Percentiles rank a stretch among this genome's conserved stretches.
Evolutionary conservation across 1,140 invertebrate genomes (phyloP).

Genomic region (Sitodiplosis mosellana): DNA sequence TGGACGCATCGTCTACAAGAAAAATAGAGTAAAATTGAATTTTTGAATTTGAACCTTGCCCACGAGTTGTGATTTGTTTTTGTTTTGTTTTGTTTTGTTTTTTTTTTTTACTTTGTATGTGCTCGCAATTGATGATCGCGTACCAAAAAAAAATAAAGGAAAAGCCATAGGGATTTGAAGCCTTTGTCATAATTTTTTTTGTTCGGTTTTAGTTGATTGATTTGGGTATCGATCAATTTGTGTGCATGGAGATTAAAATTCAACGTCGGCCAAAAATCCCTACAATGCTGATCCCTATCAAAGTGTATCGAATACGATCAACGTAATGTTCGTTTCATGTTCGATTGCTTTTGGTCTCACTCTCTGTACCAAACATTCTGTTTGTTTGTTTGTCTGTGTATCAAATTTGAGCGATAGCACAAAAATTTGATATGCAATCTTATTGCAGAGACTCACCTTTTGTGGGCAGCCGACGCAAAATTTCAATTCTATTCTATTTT

Average conservation of each 20-base stretch:
- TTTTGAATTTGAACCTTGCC: neutral
- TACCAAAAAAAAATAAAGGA: neutral
- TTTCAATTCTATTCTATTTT: neutral
- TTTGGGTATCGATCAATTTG: neutral
- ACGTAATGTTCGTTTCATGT: neutral
- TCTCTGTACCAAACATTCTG: no score
- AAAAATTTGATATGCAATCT: neutral
- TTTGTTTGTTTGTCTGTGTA: neutral
- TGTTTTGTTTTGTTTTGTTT: neutral
- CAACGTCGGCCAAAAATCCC: slow-evolving; percentile 27
- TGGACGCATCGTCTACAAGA: slow-evolving; percentile 2
- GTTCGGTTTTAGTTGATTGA: no score
- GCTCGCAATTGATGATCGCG: no score
- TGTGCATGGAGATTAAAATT: slow-evolving; percentile 5
- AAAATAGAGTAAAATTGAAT: slow-evolving; percentile 1
- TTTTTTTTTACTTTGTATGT: no score
- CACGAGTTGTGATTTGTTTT: neutral
- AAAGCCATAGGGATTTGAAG: slow-evolving; percentile 3
- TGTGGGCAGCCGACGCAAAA: neutral
- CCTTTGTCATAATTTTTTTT: neutral
- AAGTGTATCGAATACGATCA: neutral
- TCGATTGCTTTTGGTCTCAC: no score
- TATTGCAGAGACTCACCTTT: neutral
- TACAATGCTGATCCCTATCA: slow-evolving; percentile 23
- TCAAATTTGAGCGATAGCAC: neutral